Base-by-base conservation (phyloP, 2,797 vertebrate species). In the Merluccius polli region DNA sequence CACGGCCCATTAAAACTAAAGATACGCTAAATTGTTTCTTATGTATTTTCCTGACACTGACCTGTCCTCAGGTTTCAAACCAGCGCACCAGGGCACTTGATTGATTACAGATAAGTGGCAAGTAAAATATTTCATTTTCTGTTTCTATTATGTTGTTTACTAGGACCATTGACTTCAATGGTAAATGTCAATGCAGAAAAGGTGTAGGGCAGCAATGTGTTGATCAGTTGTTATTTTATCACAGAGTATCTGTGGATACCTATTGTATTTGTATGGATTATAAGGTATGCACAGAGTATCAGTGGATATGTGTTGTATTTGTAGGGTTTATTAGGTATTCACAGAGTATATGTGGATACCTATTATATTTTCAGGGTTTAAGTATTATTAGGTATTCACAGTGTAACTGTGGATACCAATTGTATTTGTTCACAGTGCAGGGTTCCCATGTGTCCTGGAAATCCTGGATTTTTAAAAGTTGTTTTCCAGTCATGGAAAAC, bases 1-100 rank as follows among this genome's bases (percentile, higher is more conserved):
- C 65, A 77, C 74, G 1, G 79, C 83, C n/a, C 79, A 48, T 76
- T n/a, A 5, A 36, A 75, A 82, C 74, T 33, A 65, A 68, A 81
- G 2, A 30, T 44, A 16, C 78, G 70, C 69, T 77, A 75, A 86
- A 83, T 80, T 81, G 80, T 75, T 68, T 59, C 68, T 69, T 30
- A 32, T 52, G 41, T 21, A 15, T 69, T 69, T 69, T 32, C 31
- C 31, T 73, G 13, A 67, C 15, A 52, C 38, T 30, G n/a, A 48
- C 27, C 21, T 74, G 73, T 68, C 73, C 29, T 33, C 35, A 9
- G 24, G 73, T 16, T 30, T n/a, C 59, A 68, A 21, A 44, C 13
- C 27, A 48, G 38, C 38, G 7, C 38, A 44, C 27, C 35, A 12
- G 21, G 36, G 71, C 10, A 29, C 71, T 44, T 44, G 29, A 41